Percentiles rank a stretch among this genome's conserved stretches.
Conservation (phyloP, 2,888 invertebrate species). For the Andrena chrysosceles region DNA sequence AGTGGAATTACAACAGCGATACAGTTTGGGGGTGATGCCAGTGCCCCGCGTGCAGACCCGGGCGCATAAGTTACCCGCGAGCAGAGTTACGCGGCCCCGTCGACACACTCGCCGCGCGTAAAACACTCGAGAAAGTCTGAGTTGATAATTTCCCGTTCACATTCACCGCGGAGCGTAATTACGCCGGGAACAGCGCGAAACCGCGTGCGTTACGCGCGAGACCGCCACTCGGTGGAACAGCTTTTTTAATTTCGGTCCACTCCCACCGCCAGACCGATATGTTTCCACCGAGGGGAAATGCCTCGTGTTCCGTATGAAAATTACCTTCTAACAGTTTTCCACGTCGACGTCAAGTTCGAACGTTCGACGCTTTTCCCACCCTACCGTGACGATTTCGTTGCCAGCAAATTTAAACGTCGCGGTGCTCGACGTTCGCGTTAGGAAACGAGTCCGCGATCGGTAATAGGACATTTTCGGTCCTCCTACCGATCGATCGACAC, state of each 20-base stretch:
- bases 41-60: constrained; percentile 28
- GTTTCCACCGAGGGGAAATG: not conserved
- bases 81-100: constrained; percentile 6
- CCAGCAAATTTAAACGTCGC: constrained; percentile 9
- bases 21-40: constrained; percentile 19
- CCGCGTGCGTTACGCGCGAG: not conserved
- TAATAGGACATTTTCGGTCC: too few species aligned
- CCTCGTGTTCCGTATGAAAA: constrained; percentile 1
- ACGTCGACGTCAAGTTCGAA: constrained; percentile 5
- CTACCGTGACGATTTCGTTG: not conserved
- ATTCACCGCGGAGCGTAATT: constrained; percentile 42
- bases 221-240: constrained; percentile 23
- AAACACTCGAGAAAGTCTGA: constrained; percentile 50
- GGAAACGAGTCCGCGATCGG: not conserved
- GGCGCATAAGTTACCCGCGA: not conserved
- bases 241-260: constrained; percentile 20
- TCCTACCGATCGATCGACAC: too few species aligned
- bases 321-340: constrained; percentile 25
- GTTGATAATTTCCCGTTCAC: constrained; percentile 56
- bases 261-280: not conserved
- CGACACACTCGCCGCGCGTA: constrained; percentile 35
- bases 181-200: constrained; percentile 44
- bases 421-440: not conserved
- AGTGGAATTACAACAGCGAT: constrained; percentile 46
- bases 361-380: not conserved